Conservation (phyloP, 2,888 invertebrate species). For the Celastrina argiolus region DNA sequence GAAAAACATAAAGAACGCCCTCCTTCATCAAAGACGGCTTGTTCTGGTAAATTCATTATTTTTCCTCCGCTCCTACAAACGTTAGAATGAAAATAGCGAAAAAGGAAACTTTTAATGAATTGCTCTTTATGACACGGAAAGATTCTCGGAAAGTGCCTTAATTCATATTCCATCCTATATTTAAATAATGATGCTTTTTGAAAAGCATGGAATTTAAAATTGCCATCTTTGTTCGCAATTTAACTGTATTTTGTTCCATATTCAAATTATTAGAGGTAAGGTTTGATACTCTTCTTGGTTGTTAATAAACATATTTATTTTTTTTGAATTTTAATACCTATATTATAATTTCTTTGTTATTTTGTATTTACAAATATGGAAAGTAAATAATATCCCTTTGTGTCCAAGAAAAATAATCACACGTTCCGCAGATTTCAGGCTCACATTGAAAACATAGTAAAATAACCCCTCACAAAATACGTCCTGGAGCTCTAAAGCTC, state of each 20-base stretch:
- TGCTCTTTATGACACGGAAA: background rate
- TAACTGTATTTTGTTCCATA: too few species aligned
- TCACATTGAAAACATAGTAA: slow-evolving; percentile 9
- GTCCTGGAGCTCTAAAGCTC: slow-evolving; percentile 57
- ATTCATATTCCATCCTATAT: background rate
- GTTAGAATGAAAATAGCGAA: slow-evolving; percentile 24
- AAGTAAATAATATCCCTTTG: too few species aligned
- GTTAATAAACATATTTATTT: too few species aligned
- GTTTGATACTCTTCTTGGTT: too few species aligned
- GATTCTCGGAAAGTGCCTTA: background rate
- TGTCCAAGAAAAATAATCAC: too few species aligned
- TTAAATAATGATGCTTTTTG: background rate
- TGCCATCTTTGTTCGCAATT: background rate
- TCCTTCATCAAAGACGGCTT: slow-evolving; percentile 35
- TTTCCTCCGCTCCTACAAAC: slow-evolving; percentile 29
- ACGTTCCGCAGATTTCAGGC: background rate
- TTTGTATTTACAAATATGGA: too few species aligned
- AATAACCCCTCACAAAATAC: slow-evolving; percentile 34
- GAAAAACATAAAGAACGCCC: slow-evolving; percentile 34
- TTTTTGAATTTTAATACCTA: too few species aligned
- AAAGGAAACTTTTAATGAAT: slow-evolving; percentile 21
- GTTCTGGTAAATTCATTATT: slow-evolving; percentile 35
- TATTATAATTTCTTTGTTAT: too few species aligned
- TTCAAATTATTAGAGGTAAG: too few species aligned
- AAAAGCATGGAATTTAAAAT: background rate